These are phyloP conservation scores for Jacana jacana DNA, from an alignment of 2,113 vertebrate genomes.

Conservation along the genomic window DNA sequence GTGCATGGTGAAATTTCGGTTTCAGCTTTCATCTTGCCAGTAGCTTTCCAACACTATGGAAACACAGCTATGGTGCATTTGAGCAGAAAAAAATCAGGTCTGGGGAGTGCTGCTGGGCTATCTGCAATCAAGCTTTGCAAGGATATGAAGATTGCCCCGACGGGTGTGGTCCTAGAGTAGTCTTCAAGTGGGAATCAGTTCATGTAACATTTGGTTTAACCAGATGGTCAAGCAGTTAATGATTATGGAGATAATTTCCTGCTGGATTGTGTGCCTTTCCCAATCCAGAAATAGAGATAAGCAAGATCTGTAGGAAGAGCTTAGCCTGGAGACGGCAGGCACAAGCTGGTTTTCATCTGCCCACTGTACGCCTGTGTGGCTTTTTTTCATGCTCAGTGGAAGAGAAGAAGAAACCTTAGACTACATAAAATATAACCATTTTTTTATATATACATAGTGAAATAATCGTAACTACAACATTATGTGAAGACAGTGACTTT, in stretches of 20 bases:
- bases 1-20: neutral
- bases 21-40: neutral
- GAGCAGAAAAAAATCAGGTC: neutral
- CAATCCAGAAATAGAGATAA: neutral
- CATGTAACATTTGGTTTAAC: neutral
- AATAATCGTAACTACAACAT: neutral
- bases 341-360: neutral
- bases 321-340: neutral
- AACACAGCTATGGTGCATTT: no score
- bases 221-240: neutral
- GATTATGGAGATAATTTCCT: neutral
- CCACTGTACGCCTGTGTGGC: fast-evolving
- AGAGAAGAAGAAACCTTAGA: neutral
- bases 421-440: neutral
- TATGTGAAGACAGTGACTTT: neutral
- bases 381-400: neutral
- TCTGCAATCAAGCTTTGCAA: neutral
- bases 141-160: fast-evolving
- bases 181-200: neutral
- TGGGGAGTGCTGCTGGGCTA: neutral
- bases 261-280: neutral
- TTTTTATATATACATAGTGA: neutral
- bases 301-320: neutral
- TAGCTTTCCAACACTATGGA: neutral
- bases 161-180: neutral